Base-by-base conservation (phyloP, 2,888 invertebrate species). In the Eupithecia subfuscata region DNA sequence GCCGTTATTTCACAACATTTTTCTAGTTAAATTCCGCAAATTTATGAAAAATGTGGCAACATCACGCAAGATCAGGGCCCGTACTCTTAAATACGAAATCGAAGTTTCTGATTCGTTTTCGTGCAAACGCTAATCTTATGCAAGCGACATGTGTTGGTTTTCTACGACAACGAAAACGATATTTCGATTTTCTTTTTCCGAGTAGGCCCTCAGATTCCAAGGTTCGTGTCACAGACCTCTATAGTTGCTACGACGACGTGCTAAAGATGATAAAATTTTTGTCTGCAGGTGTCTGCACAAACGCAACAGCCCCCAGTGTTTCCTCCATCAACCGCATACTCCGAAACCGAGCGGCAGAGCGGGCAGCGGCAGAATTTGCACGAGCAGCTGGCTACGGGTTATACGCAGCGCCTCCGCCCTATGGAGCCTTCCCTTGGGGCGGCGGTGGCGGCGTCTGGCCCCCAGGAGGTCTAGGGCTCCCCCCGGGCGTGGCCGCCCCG, bases 241-340 rank as follows among this genome's bases (percentile, higher is more conserved):
- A 63, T 18, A 30, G 64, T 82, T 77, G 30, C 30, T 30, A 30
- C 30, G 30, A 30, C 30, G 30, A 30, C 43, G 7, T 71, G 82
- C 79, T 86, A 85, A 84, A 90, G 48, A 6, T 60, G 6, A 60
- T 11, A 22, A 0, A 3, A 0, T 12, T 14, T 0, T 22, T 60
- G 5, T 60, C 60, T 6, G 40, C 96, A 99, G 98, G 98, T 82
- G 98, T 99, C 11, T 99, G 99, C 91, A 98, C 98, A 63, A 98
- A 98, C 89, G 97, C 97, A 71, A 98, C 98, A 30, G 98, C 99
- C 0, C 99, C 99, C 0, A 99, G 98, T 71, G 99, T 99, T 5
- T 98, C 98, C 86, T 99, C 99, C 82, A 99, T 99, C 91, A 99
- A 99, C 93, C 96, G 99, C 84, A 99, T 99, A 87, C 95, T 99